A percentile compares a stretch with the other conserved stretches of the same genome.
Conservation (phyloP, 2,797 vertebrate genomes). For the Tympanoctomys barrerae region DNA sequence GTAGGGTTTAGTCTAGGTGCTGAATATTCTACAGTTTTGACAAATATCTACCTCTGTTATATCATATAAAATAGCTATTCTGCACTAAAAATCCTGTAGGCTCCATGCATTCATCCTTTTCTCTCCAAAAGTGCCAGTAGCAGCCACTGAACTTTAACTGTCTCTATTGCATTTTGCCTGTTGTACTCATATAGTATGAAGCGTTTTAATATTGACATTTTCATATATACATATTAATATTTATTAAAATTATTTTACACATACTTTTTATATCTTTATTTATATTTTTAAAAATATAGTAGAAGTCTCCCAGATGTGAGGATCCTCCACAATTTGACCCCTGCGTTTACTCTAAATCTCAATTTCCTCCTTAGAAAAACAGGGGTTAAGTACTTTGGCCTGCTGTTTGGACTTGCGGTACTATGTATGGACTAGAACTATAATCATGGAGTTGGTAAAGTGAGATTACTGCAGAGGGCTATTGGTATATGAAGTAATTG, state of each 20-base stretch:
- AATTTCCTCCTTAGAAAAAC: neutral
- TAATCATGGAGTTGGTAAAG: neutral
- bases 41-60: neutral
- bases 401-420: neutral
- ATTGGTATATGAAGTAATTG: conserved; percentile 1
- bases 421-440: neutral
- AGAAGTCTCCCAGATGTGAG: neutral
- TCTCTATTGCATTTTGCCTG: neutral
- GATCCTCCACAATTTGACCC: neutral
- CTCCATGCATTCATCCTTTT: neutral
- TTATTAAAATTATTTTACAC: neutral
- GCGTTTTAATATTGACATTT: neutral
- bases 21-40: neutral
- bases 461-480: neutral
- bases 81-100: neutral
- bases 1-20: neutral
- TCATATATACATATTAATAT: neutral
- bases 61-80: neutral
- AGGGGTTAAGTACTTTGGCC: neutral
- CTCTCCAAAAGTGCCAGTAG: too few species aligned
- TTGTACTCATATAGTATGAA: neutral
- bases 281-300: neutral
- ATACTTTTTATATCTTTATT: neutral
- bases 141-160: neutral
- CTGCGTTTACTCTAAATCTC: conserved; percentile 19